phyloP scores from a whole-genome alignment of 2,797 vertebrate genomes.

The Silurus lanzhouensis region DNA sequence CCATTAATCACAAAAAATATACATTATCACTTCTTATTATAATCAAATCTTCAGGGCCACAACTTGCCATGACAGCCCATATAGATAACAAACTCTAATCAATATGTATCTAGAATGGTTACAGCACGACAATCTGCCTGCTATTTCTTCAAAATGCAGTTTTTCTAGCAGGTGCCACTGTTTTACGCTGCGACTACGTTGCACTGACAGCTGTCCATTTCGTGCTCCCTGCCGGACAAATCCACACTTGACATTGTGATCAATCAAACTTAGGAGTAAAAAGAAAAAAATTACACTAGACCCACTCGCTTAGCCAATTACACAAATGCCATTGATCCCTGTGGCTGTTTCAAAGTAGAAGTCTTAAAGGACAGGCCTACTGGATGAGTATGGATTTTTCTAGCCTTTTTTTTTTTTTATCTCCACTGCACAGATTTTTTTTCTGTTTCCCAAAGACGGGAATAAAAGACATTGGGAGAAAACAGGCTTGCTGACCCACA shows the following conservation, averaged over 20 bases:
- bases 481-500: conserved; percentile 42
- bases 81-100: conserved; percentile 28
- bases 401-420: conserved; percentile 26
- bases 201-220: not conserved
- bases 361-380: conserved; percentile 37
- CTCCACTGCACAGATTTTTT: conserved; percentile 20
- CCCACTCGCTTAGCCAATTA: conserved; percentile 44
- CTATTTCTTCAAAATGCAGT: conserved; percentile 10
- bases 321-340: conserved; percentile 50
- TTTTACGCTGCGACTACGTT: not conserved
- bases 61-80: conserved; percentile 23
- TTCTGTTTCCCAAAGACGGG: conserved; percentile 25
- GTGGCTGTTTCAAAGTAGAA: conserved; percentile 34
- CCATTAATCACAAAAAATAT: not conserved
- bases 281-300: conserved; percentile 47
- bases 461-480: conserved; percentile 47
- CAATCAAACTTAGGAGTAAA: conserved; percentile 38
- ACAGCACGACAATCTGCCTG: not conserved
- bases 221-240: conserved; percentile 23
- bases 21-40: conserved; percentile 30
- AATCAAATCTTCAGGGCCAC: conserved; percentile 20
- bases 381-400: conserved; percentile 53
- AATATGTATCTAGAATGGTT: conserved; percentile 7
- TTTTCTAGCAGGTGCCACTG: conserved; percentile 1
- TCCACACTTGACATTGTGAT: conserved; percentile 40